Percentiles rank a stretch among this genome's conserved stretches.
phyloP scores from a whole-genome alignment of 2,797 vertebrate species.

The Sternotherus odoratus region DNA sequence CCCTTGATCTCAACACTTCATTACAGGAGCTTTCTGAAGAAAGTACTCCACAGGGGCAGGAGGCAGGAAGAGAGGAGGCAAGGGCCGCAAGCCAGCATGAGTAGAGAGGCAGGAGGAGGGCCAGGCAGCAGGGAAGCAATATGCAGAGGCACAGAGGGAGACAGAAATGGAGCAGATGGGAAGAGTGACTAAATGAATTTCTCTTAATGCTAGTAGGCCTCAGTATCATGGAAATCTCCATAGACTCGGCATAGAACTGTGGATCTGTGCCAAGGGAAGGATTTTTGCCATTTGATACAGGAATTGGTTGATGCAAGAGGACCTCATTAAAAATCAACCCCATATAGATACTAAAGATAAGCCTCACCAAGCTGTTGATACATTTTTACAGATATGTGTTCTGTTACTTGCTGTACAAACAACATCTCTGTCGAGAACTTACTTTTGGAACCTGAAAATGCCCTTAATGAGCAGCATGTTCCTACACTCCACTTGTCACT shows the following conservation, averaged over 20 bases:
- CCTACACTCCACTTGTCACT: background rate
- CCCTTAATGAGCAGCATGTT: background rate
- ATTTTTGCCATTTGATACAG: slow-evolving; percentile 16
- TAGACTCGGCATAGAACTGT: background rate
- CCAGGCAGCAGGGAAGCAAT: slow-evolving; percentile 52
- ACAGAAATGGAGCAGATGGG: slow-evolving; percentile 72
- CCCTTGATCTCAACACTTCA: slow-evolving; percentile 45
- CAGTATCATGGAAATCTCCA: slow-evolving; percentile 48
- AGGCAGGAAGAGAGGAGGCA: background rate
- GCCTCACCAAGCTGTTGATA: slow-evolving; percentile 42
- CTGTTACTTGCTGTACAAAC: background rate
- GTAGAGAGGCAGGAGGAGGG: background rate
- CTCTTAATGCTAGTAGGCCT: slow-evolving; percentile 56
- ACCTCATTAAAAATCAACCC: slow-evolving; percentile 53
- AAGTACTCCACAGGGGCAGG: slow-evolving; percentile 34
- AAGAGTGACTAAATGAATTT: slow-evolving; percentile 71
- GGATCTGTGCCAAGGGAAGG: slow-evolving; percentile 44
- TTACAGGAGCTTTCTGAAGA: background rate
- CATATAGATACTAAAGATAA: slow-evolving; percentile 52
- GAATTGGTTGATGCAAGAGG: slow-evolving; percentile 48
- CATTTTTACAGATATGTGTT: slow-evolving; percentile 25
- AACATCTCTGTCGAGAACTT: background rate
- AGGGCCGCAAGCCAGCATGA: slow-evolving; percentile 36
- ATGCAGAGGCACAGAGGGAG: slow-evolving; percentile 35
- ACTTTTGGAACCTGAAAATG: background rate